Percentiles rank a stretch among this genome's conserved stretches.
phyloP scores from a whole-genome alignment of 2,888 invertebrate species.

The Heliconius sara region DNA sequence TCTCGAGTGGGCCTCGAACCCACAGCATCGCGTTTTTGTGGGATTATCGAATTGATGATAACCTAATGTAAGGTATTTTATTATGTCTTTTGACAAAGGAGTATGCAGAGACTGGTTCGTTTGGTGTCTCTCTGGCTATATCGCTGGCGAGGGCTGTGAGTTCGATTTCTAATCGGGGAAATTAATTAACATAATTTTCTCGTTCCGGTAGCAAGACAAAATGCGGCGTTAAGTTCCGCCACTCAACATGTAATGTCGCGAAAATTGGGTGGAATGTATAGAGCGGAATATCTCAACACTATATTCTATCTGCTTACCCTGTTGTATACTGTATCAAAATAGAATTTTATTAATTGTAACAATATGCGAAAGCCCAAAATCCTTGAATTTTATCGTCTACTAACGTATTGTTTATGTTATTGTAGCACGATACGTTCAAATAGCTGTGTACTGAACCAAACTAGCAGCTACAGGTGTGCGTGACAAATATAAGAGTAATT shows the following conservation, averaged over 20 bases:
- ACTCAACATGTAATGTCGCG: background rate
- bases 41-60: background rate
- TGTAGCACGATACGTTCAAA: background rate
- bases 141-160: too few species aligned
- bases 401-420: background rate
- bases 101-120: too few species aligned
- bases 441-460: background rate
- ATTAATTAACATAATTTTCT: background rate
- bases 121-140: too few species aligned
- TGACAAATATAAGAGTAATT: background rate
- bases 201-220: background rate
- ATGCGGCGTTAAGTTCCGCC: background rate
- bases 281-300: background rate
- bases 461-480: conserved; percentile 2
- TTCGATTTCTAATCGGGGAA: background rate
- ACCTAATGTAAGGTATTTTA: background rate
- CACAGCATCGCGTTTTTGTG: background rate
- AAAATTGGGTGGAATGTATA: background rate
- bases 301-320: background rate
- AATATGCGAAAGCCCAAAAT: conserved; percentile 1
- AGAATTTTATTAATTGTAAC: background rate
- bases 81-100: too few species aligned
- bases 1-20: too few species aligned
- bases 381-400: conserved; percentile 7
- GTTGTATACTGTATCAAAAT: background rate